Evolutionary conservation across 2,797 vertebrate genomes (phyloP), one percentile per base, ranked within the genome.

Genomic region (Sphaeramia orbicularis): DNA sequence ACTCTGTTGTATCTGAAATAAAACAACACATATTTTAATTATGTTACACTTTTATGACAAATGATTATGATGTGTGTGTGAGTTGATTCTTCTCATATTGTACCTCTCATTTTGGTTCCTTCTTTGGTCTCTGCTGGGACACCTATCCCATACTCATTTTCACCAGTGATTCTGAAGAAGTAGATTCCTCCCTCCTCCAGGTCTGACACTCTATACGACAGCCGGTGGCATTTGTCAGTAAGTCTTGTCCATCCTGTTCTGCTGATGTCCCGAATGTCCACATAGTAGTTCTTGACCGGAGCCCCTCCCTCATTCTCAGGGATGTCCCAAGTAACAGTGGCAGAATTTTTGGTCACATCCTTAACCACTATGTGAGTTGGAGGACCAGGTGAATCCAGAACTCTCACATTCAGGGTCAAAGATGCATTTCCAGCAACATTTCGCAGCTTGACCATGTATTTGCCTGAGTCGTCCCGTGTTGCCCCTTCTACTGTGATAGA

Each of bases 261-360:
- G 86, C 95, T 99, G 79, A 98, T 96, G 86, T 99, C 98, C 36
- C 96, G 92, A 78, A 99, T 95, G 90, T 99, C 98, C 87, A 99
- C 94, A 47, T 94, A 88, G 65, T 99, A 99, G 79, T 96, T 96
- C 84, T 96, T 98, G 30, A 99, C 97, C 27, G 95, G 88, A 62
- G 94, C 96, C 54, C 98, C 97, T 54, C 98, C 98, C 74, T 99
- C 98, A 56, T 97, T 99, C 73, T 99, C 97, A 84, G 98, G 98
- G 70, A 95, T 95, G 87, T 98, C 97, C 98, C 98, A 99, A 63
- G 94, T 94, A 51, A 99, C 76, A 14, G 96, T 95, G 71, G 93
- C 96, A 74, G 97, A 96, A 75, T 91, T 96, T 76, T 96, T 98
- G 56, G 96, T 98, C 69, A 99, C 83, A 1, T 99, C 96, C 85